phyloP scores from a whole-genome alignment of 2,797 vertebrate genomes.

The Sebastes oblongus region DNA sequence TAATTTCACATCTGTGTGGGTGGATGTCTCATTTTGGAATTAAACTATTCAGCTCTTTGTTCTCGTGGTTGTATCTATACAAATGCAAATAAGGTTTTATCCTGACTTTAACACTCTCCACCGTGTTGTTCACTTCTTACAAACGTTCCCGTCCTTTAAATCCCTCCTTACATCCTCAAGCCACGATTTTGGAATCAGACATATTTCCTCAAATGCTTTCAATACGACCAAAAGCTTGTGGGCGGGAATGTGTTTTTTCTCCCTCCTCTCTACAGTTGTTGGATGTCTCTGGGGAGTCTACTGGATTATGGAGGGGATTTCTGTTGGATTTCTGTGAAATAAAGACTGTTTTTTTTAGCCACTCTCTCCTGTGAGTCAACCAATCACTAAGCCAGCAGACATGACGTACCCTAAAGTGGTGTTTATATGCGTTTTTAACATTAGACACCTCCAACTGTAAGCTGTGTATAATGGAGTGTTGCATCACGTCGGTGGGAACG shows the following conservation, averaged over 20 bases:
- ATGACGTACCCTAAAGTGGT: conserved; percentile 46
- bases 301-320: conserved; percentile 74
- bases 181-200: conserved; percentile 47
- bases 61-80: conserved; percentile 3
- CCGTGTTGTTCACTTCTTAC: conserved; percentile 12
- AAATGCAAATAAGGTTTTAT: conserved; percentile 47
- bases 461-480: conserved; percentile 50
- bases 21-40: conserved; percentile 29
- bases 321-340: conserved; percentile 58
- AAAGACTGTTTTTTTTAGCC: conserved; percentile 41
- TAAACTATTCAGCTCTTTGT: conserved; percentile 36
- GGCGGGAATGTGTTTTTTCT: conserved; percentile 43
- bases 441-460: conserved; percentile 32
- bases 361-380: conserved; percentile 59
- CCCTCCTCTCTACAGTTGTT: conserved; percentile 32
- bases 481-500: conserved; percentile 54
- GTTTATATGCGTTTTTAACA: conserved; percentile 65
- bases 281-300: conserved; percentile 59
- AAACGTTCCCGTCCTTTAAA: conserved; percentile 38
- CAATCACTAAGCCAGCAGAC: conserved; percentile 47
- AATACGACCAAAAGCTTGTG: conserved; percentile 51
- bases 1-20: conserved; percentile 29
- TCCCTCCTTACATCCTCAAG: conserved; percentile 39
- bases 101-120: conserved; percentile 9
- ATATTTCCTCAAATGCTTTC: conserved; percentile 37